Evolutionary conservation across 2,888 invertebrate species (phyloP), one percentile per base, ranked within the genome.

Genomic region (Tetheella fluctuosa): DNA sequence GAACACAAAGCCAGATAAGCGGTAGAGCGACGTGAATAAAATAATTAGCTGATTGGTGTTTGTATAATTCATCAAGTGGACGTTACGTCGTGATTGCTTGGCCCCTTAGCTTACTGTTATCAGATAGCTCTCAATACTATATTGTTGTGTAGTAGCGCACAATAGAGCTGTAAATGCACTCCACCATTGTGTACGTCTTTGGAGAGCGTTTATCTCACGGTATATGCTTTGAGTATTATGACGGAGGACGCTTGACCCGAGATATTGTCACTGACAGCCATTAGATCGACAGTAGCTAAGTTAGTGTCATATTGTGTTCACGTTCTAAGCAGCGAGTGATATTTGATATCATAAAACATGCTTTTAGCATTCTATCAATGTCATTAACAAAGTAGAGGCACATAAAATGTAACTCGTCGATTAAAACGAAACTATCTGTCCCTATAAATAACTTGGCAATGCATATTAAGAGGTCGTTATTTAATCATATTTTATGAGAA

Each of bases 31-130:
- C 91, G 85, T 90, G 90, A 90, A 91, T 91, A 86, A 91, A 91
- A 91, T 92, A 91, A 93, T 93, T 92, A 92, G 90, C 91, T 86
- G 92, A 90, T 90, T 87, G 89, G 91, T 91, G 88, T 92, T 91
- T 92, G 91, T 92, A 90, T 92, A 91, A 92, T 91, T 90, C 90
- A 90, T 91, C 90, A 90, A 86, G 86, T 78, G 79, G 80, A 81
- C 72, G 77, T 78, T 68, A 68, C 77, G 74, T 79, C 75, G 81
- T 79, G 85, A 80, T 84, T 85, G 84, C 77, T 67, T 70, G 82
- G 80, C 89, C 91, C 91, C 91, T 91, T 90, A 90, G 86, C 82
- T 80, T 74, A 70, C 74, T 68, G 71, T 84, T 88, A 91, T 91
- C 91, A 83, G 89, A 91, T 90, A 87, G 76, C 74, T 73, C 76